Evolutionary conservation across 2,113 vertebrate species (phyloP).

Genomic region (Microcebus ravelobensis): DNA sequence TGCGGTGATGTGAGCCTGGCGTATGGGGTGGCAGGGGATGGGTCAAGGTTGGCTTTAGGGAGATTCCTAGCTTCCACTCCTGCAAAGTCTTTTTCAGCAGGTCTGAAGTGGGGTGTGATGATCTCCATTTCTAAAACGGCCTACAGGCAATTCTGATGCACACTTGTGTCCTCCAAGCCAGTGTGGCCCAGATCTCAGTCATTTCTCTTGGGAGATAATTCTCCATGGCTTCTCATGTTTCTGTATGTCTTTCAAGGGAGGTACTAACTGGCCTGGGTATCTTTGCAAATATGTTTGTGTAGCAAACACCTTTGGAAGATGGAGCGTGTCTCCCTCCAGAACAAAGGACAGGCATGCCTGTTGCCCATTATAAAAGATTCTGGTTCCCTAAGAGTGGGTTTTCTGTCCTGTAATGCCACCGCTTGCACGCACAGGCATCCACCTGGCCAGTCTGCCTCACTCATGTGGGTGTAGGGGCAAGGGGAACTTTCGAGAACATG

Average conservation of each 20-base stretch:
- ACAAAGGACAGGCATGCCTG: not conserved
- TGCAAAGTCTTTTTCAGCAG: not conserved
- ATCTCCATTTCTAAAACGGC: not conserved
- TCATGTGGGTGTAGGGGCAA: not conserved
- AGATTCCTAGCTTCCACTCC: not conserved
- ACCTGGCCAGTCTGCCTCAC: not conserved
- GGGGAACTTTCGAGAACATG: not conserved
- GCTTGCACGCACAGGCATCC: too few species aligned
- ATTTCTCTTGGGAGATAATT: not conserved
- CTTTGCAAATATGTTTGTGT: not conserved
- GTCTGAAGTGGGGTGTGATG: not conserved
- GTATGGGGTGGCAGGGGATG: not conserved
- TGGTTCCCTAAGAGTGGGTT: not conserved
- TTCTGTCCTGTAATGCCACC: not conserved
- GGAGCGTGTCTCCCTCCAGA: not conserved
- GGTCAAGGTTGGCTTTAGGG: not conserved
- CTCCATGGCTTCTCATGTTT: not conserved
- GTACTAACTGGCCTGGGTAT: not conserved
- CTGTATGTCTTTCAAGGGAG: not conserved
- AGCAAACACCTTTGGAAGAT: not conserved
- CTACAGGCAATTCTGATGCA: too few species aligned
- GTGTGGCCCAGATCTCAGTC: not conserved
- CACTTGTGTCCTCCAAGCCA: not conserved
- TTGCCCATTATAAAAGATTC: not conserved
- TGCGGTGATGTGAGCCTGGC: not conserved